Base-by-base conservation (phyloP, 2,797 vertebrate genomes). In the Notolepis coatsorum region DNA sequence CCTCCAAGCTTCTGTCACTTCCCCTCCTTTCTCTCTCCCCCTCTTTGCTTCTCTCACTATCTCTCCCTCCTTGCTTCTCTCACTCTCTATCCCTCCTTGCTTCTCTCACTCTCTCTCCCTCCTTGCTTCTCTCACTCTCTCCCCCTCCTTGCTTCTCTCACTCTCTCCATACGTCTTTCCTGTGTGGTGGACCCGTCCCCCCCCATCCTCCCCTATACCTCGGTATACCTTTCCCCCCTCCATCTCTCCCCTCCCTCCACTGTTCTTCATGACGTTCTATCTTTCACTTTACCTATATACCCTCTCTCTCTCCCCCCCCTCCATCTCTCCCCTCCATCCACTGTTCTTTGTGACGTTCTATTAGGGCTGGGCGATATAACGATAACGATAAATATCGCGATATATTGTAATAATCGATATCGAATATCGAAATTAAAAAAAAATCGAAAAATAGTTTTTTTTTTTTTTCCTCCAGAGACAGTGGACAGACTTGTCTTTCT, bases 261-360 rank as follows among this genome's bases (percentile, higher is more conserved):
- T n/a, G 47, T 72, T 27, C 79, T 41, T 70, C 75, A 74, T 58
- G 62, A 55, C 48, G 38, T n/a, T n/a, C n/a, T 49, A 37, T 39
- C 33, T 31, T 55, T 53, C 1, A 12, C 55, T 42, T 21, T 17
- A 4, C 1, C 10, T 48, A 43, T 57, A 2, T 7, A 13, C 61
- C 49, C 78, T 62, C 55, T 63, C 52, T n/a, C 73, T 74, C 57
- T 82, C 73, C 69, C 71, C 48, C 35, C 58, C 50, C 75, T 67
- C 79, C 65, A 60, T 61, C 61, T 59, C 12, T 71, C 73, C 69
- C 77, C 65, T 73, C 39, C 48, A 6, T 5, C 50, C n/a, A n/a
- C n/a, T n/a, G n/a, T n/a, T n/a, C n/a, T n/a, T n/a, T n/a, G n/a
- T n/a, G n/a, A n/a, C n/a, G n/a, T n/a, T n/a, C n/a, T n/a, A n/a